Percentiles rank a stretch among this genome's conserved stretches.
Evolutionary conservation across 1,140 invertebrate genomes (phyloP).

Genomic region (Drosophila rhopaloa): DNA sequence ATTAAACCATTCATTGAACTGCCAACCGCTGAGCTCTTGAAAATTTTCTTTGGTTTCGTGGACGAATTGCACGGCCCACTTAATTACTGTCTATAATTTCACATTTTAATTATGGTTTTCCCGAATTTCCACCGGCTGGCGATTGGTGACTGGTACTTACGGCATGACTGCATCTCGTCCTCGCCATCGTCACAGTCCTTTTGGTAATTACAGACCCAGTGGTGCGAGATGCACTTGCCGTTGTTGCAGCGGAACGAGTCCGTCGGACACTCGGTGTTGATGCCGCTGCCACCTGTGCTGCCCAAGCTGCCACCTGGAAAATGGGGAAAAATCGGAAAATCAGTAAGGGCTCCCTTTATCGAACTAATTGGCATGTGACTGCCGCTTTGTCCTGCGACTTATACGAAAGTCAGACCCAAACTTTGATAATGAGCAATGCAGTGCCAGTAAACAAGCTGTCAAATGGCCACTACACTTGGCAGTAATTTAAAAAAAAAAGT

Average conservation of each 20-base stretch:
- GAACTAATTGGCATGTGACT: conserved; percentile 30
- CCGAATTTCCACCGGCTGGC: background rate
- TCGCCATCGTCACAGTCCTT: conserved; percentile 95
- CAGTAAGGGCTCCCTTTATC: conserved; percentile 13
- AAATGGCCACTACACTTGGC: conserved; percentile 7
- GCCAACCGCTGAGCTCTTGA: conserved; percentile 14
- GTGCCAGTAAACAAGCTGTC: conserved; percentile 10
- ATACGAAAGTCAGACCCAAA: conserved; percentile 27
- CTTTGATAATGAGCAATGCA: conserved; percentile 24
- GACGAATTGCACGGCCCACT: conserved; percentile 1
- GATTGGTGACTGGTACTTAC: conserved; percentile 88
- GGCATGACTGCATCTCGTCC: conserved; percentile 95
- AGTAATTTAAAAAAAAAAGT: background rate
- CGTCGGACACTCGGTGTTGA: conserved; percentile 86
- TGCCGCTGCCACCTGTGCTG: conserved; percentile 31
- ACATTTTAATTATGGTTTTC: conserved; percentile 27
- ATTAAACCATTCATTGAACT: conserved; percentile 9
- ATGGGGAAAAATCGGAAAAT: conserved; percentile 1
- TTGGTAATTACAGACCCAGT: conserved; percentile 95
- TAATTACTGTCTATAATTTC: conserved; percentile 29
- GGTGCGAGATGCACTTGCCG: conserved; percentile 93
- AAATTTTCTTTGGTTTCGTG: conserved; percentile 19
- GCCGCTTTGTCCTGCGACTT: conserved; percentile 54
- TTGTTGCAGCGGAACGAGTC: conserved; percentile 93
- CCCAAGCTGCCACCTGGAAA: conserved; percentile 58